These are phyloP conservation scores for Takifugu flavidus DNA, from an alignment of 2,113 vertebrate genomes.

Conservation along the genomic window DNA sequence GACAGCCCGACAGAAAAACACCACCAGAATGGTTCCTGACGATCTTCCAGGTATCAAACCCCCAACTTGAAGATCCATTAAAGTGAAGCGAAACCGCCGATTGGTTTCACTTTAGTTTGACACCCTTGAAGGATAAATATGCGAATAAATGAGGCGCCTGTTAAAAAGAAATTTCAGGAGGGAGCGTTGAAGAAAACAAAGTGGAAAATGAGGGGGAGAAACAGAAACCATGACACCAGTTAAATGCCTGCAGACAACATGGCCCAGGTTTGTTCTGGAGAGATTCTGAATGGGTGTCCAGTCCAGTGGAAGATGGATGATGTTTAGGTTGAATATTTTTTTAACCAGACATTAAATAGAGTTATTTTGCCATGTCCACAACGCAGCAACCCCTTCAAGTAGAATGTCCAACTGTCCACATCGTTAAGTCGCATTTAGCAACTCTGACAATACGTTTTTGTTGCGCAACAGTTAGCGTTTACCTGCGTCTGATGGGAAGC, in stretches of 20 bases:
- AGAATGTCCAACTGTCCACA: no score
- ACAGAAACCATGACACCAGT: slow-evolving; percentile 13
- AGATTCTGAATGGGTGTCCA: slow-evolving; percentile 22
- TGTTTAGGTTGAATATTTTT: no score
- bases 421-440: no score
- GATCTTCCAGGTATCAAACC: slow-evolving; percentile 6
- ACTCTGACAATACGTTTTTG: no score
- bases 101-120: neutral
- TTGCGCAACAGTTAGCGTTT: no score
- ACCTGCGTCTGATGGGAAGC: no score
- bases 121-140: neutral
- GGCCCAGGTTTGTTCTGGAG: neutral
- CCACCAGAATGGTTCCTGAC: neutral
- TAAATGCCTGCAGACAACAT: slow-evolving; percentile 23
- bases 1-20: slow-evolving; percentile 16
- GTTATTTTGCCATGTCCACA: neutral
- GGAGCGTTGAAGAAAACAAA: slow-evolving; percentile 2
- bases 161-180: no score
- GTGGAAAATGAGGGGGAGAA: neutral
- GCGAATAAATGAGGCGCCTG: neutral
- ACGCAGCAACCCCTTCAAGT: no score
- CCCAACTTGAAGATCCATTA: slow-evolving; percentile 4
- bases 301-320: slow-evolving; percentile 12
- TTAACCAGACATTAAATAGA: neutral
- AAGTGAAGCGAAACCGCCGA: neutral